These are phyloP conservation scores for Triplophysa tibetana DNA, from an alignment of 2,113 vertebrate genomes.

Conservation along the genomic window DNA sequence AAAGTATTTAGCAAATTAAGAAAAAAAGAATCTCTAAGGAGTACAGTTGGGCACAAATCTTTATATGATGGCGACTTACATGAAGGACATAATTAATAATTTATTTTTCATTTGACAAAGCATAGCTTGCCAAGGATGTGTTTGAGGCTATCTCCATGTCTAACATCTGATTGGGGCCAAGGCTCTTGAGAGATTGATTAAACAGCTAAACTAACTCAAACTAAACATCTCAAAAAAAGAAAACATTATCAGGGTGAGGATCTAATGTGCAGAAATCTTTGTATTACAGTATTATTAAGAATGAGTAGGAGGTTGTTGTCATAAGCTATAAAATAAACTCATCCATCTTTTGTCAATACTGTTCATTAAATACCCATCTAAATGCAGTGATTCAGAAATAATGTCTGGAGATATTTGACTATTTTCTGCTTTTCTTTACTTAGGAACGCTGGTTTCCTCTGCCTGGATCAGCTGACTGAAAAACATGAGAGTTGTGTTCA, in stretches of 20 bases:
- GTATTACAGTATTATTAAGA: neutral
- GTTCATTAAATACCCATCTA: neutral
- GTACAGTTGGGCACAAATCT: slow-evolving; percentile 22
- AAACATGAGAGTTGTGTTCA: neutral
- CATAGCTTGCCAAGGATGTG: neutral
- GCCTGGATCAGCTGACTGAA: slow-evolving; percentile 18
- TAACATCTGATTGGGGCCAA: slow-evolving; percentile 12
- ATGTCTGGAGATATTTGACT: neutral
- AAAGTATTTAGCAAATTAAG: slow-evolving; percentile 4
- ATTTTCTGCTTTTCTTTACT: neutral
- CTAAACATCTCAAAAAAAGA: neutral
- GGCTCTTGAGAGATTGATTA: slow-evolving; percentile 27
- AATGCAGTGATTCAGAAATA: neutral
- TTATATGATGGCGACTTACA: slow-evolving; percentile 38
- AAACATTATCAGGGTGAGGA: neutral
- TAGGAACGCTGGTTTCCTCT: slow-evolving; percentile 3
- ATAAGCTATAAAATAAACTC: too few species aligned
- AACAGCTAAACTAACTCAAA: neutral
- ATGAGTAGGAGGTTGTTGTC: neutral
- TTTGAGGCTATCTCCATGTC: slow-evolving; percentile 22
- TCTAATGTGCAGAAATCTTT: neutral
- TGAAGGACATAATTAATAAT: slow-evolving; percentile 37
- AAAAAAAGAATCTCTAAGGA: slow-evolving; percentile 16
- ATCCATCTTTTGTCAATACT: neutral
- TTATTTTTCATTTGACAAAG: slow-evolving; percentile 28